Evolutionary conservation across 2,797 vertebrate species (phyloP), one percentile per base, ranked within the genome.

Genomic region (Rhyacichthys aspro): DNA sequence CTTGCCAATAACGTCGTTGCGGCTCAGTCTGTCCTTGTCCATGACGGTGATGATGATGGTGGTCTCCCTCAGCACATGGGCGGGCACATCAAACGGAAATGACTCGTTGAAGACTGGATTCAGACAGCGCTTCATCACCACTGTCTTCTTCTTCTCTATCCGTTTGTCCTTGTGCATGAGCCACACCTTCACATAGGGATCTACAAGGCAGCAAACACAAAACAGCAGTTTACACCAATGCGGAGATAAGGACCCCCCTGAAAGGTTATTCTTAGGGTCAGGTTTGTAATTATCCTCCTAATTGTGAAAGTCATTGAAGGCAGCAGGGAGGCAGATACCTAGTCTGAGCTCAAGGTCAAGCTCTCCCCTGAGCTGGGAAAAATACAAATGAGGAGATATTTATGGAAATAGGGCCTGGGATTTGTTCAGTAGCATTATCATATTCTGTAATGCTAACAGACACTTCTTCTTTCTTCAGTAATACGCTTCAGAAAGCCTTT

Each of bases 41-140:
- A 99, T 98, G 90, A 98, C 96, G 0, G 96, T 98, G 92, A 99
- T 98, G 88, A 98, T 93, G 75, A 98, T 98, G 85, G 97, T 99
- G 1, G 97, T 99, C 90, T 98, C 97, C 32, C 97, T 90, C 87
- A 99, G 94, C 70, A 96, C 94, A 79, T 99, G 97, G 7, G 97
- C 98, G 70, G 97, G 94, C 59, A 99, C 93, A 11, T 98, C 96
- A 0, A 99, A 99, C 83, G 95, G 93, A 65, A 99, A 99, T 72
- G 96, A 98, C 90, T 99, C 97, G 0, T 98, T 99, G 91, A 99
- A 99, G 82, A 98, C 39, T 0, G 97, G 97, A 81, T 99, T 99
- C 86, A 99, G 92, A 85, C 96, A 98, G 75, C 97, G 88, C 87
- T 99, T 99, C 92, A 98, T 97, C 1, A 93, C 93, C 80, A 97